A percentile compares a stretch with the other conserved stretches of the same genome.
These are phyloP conservation scores for Meta bourneti DNA, from an alignment of 2,888 invertebrate species.

Conservation along the genomic window DNA sequence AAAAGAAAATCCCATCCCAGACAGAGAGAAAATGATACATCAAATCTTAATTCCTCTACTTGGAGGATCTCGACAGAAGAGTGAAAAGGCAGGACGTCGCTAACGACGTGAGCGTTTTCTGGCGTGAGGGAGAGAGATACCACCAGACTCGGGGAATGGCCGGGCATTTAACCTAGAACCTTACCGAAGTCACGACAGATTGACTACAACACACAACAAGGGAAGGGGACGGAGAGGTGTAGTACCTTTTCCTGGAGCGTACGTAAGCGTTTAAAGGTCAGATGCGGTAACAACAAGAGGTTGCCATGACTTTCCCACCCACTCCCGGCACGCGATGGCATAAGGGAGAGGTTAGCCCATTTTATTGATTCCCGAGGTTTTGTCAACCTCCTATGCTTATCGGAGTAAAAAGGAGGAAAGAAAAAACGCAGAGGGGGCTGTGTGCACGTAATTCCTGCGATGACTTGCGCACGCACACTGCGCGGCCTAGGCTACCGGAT, in stretches of 20 bases:
- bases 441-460: slow-evolving; percentile 58
- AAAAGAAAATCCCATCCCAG: not conserved
- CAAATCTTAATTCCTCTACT: slow-evolving; percentile 54
- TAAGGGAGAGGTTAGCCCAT: slow-evolving; percentile 20
- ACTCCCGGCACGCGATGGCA: slow-evolving; percentile 53
- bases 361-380: slow-evolving; percentile 76
- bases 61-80: not conserved
- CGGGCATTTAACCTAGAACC: slow-evolving; percentile 54
- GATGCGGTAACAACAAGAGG: slow-evolving; percentile 75
- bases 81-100: slow-evolving; percentile 31
- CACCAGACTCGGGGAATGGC: slow-evolving; percentile 28
- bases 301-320: slow-evolving; percentile 76
- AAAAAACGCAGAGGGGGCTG: slow-evolving; percentile 34
- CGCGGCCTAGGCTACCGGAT: slow-evolving; percentile 9
- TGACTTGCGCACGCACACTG: slow-evolving; percentile 39
- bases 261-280: slow-evolving; percentile 63
- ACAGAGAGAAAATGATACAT: slow-evolving; percentile 60
- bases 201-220: slow-evolving; percentile 4
- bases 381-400: slow-evolving; percentile 74
- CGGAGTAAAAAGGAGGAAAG: slow-evolving; percentile 36
- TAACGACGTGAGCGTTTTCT: slow-evolving; percentile 47
- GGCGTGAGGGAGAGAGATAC: slow-evolving; percentile 31
- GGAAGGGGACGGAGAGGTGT: not conserved
- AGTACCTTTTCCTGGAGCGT: not conserved
- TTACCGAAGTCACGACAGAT: slow-evolving; percentile 35